phyloP scores from a whole-genome alignment of 1,140 invertebrate species.

The Scaptodrosophila lebanonensis region DNA sequence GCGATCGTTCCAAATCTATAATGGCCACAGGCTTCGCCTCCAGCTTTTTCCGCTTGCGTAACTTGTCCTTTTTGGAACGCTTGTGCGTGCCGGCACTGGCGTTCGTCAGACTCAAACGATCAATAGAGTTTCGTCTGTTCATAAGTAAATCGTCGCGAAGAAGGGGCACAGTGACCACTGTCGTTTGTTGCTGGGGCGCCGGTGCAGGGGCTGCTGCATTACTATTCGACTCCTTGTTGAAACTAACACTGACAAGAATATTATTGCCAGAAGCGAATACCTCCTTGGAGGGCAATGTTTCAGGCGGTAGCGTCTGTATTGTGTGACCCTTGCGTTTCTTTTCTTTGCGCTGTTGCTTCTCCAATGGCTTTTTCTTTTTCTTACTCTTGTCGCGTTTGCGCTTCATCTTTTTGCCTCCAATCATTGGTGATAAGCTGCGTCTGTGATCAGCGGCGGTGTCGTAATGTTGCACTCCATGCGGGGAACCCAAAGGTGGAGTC shows the following conservation, averaged over 20 bases:
- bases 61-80: constrained; percentile 48
- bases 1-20: constrained; percentile 90
- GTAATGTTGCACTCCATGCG: constrained; percentile 49
- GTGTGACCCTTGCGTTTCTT: constrained; percentile 80
- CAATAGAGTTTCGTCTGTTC: constrained; percentile 57
- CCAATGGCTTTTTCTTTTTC: constrained; percentile 59
- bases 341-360: constrained; percentile 79
- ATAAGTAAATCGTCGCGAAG: constrained; percentile 60
- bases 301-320: constrained; percentile 78
- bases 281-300: constrained; percentile 87
- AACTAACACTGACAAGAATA: constrained; percentile 93
- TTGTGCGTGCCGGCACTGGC: constrained; percentile 13
- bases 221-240: constrained; percentile 84
- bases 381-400: constrained; percentile 70
- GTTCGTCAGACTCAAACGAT: constrained; percentile 14
- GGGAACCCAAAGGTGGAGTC: constrained; percentile 76
- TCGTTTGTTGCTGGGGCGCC: constrained; percentile 41
- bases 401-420: constrained; percentile 67
- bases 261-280: constrained; percentile 94
- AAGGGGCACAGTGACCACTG: constrained; percentile 58
- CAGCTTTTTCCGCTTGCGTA: constrained; percentile 76
- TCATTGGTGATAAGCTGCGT: constrained; percentile 41
- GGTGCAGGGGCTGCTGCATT: constrained; percentile 18
- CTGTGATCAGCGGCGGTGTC: constrained; percentile 23
- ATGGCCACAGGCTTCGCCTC: constrained; percentile 86